Evolutionary conservation across 2,888 invertebrate species (phyloP).

Genomic region (Yponomeuta plumbellus): DNA sequence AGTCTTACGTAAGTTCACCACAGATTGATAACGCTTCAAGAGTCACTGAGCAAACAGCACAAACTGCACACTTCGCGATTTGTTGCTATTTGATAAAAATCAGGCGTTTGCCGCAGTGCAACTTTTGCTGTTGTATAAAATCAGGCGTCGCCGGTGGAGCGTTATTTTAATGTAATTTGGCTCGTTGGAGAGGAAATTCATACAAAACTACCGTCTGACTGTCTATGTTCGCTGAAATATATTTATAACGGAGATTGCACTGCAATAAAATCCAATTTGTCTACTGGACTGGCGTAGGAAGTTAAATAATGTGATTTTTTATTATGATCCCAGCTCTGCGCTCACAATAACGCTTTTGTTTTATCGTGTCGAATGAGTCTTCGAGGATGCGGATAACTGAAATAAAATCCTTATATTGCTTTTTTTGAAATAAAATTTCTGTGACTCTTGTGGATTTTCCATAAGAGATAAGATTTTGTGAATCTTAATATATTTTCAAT

Average conservation of each 20-base stretch:
- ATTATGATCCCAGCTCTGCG: not conserved
- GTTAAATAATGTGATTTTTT: slow-evolving; percentile 3
- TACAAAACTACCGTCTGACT: not conserved
- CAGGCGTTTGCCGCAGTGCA: not conserved
- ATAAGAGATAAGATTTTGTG: too few relatives aligned
- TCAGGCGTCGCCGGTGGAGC: not conserved
- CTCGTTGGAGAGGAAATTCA: not conserved
- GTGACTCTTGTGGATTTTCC: too few relatives aligned
- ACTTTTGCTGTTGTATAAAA: not conserved
- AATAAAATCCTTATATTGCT: not conserved
- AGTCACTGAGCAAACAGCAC: not conserved
- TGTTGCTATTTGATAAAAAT: not conserved
- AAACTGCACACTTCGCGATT: not conserved
- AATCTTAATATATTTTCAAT: too few relatives aligned
- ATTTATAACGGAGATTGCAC: slow-evolving; percentile 7
- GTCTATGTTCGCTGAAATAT: not conserved
- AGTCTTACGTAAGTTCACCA: too few relatives aligned
- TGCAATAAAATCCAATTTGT: not conserved
- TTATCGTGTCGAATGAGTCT: not conserved
- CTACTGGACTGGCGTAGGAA: not conserved
- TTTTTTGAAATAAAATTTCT: too few relatives aligned
- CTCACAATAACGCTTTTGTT: not conserved
- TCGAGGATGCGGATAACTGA: not conserved
- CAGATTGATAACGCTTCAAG: not conserved
- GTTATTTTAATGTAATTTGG: not conserved